A percentile compares a stretch with the other conserved stretches of the same genome.
These are phyloP conservation scores for Helicorthomorpha holstii DNA, from an alignment of 1,140 invertebrate genomes.

Conservation along the genomic window DNA sequence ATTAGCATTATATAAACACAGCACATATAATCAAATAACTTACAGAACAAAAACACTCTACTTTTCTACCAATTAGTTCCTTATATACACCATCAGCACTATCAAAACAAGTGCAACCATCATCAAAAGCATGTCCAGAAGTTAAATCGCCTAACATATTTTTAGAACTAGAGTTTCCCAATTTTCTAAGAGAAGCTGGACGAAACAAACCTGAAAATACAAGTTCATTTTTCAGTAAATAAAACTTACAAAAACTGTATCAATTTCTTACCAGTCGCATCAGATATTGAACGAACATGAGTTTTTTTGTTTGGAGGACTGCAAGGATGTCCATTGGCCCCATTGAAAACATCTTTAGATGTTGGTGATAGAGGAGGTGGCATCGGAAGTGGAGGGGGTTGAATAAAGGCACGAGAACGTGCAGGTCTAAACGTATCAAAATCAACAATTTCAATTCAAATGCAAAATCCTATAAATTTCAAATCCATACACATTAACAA, in stretches of 20 bases:
- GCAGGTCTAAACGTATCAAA: no score
- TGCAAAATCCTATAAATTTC: no score
- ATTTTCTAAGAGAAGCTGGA: background rate
- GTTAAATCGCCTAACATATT: conserved; percentile 69
- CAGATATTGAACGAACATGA: conserved; percentile 77
- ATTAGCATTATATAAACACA: background rate
- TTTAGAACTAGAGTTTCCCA: conserved; percentile 12
- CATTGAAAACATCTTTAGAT: no score
- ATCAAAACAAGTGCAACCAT: conserved; percentile 76
- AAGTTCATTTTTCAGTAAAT: background rate
- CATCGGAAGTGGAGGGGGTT: no score
- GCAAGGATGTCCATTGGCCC: no score
- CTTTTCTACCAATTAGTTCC: conserved; percentile 48
- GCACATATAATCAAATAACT: conserved; percentile 19
- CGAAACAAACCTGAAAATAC: conserved; percentile 6
- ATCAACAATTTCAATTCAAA: no score
- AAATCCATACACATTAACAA: no score
- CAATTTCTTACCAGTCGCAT: conserved; percentile 47
- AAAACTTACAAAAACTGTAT: no score
- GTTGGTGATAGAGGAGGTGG: no score
- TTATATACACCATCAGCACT: conserved; percentile 56
- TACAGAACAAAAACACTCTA: conserved; percentile 55
- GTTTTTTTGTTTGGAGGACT: conserved; percentile 33
- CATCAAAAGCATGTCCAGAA: conserved; percentile 88
- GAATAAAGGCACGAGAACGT: no score